Evolutionary conservation across 1,140 invertebrate species (phyloP).

Genomic region (Pentalonia nigronervosa): DNA sequence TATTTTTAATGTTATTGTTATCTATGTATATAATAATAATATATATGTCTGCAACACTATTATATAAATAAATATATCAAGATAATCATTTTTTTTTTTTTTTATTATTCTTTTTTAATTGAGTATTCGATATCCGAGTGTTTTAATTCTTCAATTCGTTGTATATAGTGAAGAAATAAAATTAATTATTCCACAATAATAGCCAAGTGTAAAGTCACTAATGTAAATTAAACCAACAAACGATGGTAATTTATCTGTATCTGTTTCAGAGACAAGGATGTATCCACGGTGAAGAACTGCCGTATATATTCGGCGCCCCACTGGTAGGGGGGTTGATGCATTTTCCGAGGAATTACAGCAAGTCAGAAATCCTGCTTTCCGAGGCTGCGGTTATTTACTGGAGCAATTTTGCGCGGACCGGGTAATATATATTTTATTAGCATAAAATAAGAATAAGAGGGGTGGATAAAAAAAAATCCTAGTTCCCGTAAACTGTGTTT

Average conservation of each 20-base stretch:
- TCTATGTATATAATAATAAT: too few species aligned
- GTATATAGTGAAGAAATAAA: background rate
- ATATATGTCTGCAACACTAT: background rate
- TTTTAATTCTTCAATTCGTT: background rate
- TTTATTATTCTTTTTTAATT: background rate
- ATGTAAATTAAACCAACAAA: constrained; percentile 25
- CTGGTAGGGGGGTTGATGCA: constrained; percentile 78
- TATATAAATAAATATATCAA: background rate
- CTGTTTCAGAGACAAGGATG: constrained; percentile 78
- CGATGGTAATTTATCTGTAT: background rate
- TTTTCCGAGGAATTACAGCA: constrained; percentile 88
- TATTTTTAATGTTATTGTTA: background rate
- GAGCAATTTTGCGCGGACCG: constrained; percentile 96
- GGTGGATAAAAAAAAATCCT: background rate
- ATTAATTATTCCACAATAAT: background rate
- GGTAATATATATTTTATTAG: constrained; percentile 71
- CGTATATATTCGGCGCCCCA: constrained; percentile 87
- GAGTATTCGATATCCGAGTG: background rate
- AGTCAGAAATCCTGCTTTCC: constrained; percentile 85
- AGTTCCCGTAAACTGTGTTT: constrained; percentile 10
- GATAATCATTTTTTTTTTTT: background rate
- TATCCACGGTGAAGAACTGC: constrained; percentile 90
- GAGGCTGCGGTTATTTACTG: constrained; percentile 94
- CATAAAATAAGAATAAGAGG: constrained; percentile 34
- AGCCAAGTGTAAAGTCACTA: background rate